phyloP scores from a whole-genome alignment of 2,888 invertebrate species.

The Drosophila parthenogenetica region DNA sequence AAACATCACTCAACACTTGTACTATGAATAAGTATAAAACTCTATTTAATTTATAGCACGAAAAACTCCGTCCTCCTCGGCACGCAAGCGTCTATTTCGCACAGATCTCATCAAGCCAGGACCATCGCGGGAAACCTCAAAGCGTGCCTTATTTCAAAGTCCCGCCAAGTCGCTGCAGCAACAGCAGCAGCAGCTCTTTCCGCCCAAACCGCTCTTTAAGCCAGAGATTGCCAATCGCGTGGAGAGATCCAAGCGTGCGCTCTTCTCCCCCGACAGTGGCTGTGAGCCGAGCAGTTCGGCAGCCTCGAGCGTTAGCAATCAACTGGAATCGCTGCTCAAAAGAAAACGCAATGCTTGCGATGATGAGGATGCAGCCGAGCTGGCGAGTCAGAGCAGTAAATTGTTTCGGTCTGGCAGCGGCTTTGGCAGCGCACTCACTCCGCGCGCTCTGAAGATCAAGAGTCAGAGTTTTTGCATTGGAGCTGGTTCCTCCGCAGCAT shows the following conservation, averaged over 20 bases:
- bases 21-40: no score
- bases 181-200: conserved; percentile 58
- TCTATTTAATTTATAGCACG: conserved; percentile 60
- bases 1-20: not conserved
- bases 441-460: conserved; percentile 83
- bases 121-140: conserved; percentile 87
- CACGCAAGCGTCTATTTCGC: conserved; percentile 78
- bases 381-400: conserved; percentile 74
- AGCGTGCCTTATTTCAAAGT: conserved; percentile 91
- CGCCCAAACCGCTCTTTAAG: conserved; percentile 80
- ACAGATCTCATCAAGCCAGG: conserved; percentile 78
- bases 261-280: conserved; percentile 88
- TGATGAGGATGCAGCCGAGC: conserved; percentile 71
- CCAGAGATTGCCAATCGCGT: conserved; percentile 85
- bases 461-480: conserved; percentile 85
- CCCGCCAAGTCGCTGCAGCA: conserved; percentile 87
- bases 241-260: conserved; percentile 88
- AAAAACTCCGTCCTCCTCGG: conserved; percentile 83
- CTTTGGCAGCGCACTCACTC: conserved; percentile 71
- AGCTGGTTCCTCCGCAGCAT: conserved; percentile 78
- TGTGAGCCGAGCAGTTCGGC: conserved; percentile 1
- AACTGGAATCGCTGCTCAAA: conserved; percentile 79
- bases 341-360: conserved; percentile 78
- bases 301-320: conserved; percentile 40
- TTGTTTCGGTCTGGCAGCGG: conserved; percentile 59